Conservation (phyloP, 2,888 invertebrate genomes). For the Mythimna lalbum region DNA sequence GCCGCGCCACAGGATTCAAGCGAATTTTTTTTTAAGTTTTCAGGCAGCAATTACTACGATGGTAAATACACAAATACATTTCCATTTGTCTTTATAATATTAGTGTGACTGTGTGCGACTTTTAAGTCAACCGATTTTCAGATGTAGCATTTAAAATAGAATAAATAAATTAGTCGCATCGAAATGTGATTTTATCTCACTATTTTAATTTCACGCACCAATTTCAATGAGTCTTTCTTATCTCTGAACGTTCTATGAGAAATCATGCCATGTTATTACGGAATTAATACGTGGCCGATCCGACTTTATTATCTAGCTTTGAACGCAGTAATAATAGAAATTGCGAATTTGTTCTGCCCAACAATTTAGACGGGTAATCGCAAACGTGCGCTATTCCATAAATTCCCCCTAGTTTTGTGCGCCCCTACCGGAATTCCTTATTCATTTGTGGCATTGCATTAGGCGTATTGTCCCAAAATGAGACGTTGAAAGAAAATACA, state of each 20-base stretch:
- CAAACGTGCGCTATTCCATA: slow-evolving; percentile 63
- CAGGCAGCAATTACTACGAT: no score
- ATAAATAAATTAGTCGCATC: neutral
- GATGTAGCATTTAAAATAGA: neutral
- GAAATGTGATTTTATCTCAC: slow-evolving; percentile 21
- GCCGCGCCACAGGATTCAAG: no score
- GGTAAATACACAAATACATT: no score
- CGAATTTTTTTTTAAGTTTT: no score
- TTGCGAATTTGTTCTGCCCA: slow-evolving; percentile 60
- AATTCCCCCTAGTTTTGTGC: slow-evolving; percentile 74
- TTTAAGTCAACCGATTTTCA: slow-evolving; percentile 12
- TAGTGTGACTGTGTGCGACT: slow-evolving; percentile 2
- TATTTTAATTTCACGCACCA: slow-evolving; percentile 31
- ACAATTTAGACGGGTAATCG: slow-evolving; percentile 67
- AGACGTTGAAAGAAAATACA: slow-evolving; percentile 83
- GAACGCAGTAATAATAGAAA: slow-evolving; percentile 58
- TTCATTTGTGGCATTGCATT: slow-evolving; percentile 88
- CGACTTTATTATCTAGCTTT: slow-evolving; percentile 47
- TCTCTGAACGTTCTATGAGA: slow-evolving; percentile 17
- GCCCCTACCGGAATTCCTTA: slow-evolving; percentile 83
- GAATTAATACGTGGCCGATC: slow-evolving; percentile 57
- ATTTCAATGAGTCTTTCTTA: slow-evolving; percentile 20
- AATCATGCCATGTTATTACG: slow-evolving; percentile 42
- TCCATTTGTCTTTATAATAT: no score
- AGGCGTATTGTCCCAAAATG: slow-evolving; percentile 85